Evolutionary conservation across 2,113 vertebrate genomes (phyloP).

Genomic region (Acinonyx jubatus): DNA sequence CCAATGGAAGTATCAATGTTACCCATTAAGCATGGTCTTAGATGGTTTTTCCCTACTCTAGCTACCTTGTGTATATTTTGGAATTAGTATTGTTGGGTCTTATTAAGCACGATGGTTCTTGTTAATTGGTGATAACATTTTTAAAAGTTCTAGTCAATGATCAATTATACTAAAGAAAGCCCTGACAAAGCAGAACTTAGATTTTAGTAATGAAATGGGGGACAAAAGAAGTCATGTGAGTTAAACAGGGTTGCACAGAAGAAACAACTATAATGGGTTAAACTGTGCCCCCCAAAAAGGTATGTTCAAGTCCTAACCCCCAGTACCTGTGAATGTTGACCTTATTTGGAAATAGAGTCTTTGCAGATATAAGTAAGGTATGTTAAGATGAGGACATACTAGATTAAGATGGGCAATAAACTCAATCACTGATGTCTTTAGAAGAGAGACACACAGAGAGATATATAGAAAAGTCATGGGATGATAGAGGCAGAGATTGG

Average conservation of each 20-base stretch:
- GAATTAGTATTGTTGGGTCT: background rate
- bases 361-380: background rate
- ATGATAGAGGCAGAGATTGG: background rate
- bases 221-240: background rate
- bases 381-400: background rate
- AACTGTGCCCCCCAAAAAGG: background rate
- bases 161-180: constrained; percentile 30
- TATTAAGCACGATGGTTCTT: background rate
- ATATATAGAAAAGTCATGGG: background rate
- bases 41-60: background rate
- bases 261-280: background rate
- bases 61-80: background rate
- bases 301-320: background rate
- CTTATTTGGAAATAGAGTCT: background rate
- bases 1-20: background rate
- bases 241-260: background rate
- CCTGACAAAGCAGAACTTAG: background rate
- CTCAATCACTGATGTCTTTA: background rate
- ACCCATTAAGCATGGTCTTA: background rate
- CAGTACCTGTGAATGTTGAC: background rate
- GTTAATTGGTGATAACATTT: background rate
- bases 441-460: background rate
- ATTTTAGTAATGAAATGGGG: background rate
- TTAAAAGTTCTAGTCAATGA: background rate
- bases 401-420: background rate